Conservation (phyloP, 2,113 vertebrate species). For the Malurus alboscapulatus region DNA sequence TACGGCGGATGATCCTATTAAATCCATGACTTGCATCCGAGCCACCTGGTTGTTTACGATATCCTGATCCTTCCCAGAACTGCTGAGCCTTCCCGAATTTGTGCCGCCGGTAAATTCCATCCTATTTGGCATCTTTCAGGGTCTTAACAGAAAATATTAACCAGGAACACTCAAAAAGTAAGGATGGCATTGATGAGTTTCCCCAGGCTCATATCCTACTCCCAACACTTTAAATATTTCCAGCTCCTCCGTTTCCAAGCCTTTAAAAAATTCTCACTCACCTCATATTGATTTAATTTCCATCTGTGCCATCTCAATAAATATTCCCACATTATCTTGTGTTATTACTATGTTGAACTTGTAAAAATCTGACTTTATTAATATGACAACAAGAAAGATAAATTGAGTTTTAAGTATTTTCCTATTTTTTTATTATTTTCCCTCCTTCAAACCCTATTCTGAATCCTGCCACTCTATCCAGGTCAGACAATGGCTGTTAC, state of each 20-base stretch:
- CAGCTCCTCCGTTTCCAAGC: background rate
- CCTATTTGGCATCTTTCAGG: background rate
- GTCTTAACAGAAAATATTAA: background rate
- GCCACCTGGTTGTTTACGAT: background rate
- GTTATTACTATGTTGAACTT: background rate
- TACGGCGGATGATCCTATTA: background rate
- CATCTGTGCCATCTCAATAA: background rate
- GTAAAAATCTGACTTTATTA: background rate
- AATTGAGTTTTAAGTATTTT: background rate
- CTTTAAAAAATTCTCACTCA: background rate
- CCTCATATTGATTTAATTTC: background rate
- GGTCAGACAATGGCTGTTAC: background rate
- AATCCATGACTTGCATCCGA: background rate
- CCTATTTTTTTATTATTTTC: background rate
- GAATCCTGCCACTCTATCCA: fast-evolving
- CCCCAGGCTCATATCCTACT: background rate
- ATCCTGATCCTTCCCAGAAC: background rate
- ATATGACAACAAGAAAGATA: background rate
- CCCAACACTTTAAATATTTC: background rate
- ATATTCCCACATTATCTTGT: fast-evolving
- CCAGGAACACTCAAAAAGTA: background rate
- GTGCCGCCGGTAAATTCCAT: background rate
- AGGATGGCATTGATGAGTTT: fast-evolving
- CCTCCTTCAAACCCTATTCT: background rate
- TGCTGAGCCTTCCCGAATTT: background rate